Percentiles rank a stretch among this genome's conserved stretches.
phyloP scores from a whole-genome alignment of 2,888 invertebrate species.

The Cantharis nigra region DNA sequence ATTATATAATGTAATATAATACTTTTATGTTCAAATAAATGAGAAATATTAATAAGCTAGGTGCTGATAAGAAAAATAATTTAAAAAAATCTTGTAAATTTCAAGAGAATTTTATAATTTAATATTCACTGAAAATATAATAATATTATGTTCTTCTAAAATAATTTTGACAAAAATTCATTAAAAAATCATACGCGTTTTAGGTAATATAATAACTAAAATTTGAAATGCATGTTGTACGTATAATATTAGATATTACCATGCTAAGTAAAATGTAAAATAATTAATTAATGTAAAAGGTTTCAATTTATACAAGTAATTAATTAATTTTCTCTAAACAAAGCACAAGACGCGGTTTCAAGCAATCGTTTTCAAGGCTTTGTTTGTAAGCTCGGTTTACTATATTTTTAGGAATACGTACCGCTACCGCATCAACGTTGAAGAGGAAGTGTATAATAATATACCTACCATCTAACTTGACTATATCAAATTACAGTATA shows the following conservation, averaged over 20 bases:
- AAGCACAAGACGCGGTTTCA: background rate
- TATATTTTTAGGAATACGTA: background rate
- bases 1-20: background rate
- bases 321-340: background rate
- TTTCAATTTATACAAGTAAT: background rate
- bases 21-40: background rate
- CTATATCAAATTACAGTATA: background rate
- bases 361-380: background rate
- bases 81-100: background rate
- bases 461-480: background rate
- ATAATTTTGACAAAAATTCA: background rate
- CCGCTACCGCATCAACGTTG: background rate
- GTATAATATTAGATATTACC: background rate
- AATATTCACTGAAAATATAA: background rate
- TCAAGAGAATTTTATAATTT: background rate
- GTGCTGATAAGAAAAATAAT: background rate
- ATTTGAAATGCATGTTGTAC: background rate
- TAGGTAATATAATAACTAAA: background rate
- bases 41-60: background rate
- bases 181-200: background rate
- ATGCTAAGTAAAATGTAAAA: background rate
- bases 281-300: conserved; percentile 3
- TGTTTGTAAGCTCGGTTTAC: background rate
- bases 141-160: background rate
- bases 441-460: background rate